These are phyloP conservation scores for Petrophora chlorosata DNA, from an alignment of 2,888 invertebrate species.

Conservation along the genomic window DNA sequence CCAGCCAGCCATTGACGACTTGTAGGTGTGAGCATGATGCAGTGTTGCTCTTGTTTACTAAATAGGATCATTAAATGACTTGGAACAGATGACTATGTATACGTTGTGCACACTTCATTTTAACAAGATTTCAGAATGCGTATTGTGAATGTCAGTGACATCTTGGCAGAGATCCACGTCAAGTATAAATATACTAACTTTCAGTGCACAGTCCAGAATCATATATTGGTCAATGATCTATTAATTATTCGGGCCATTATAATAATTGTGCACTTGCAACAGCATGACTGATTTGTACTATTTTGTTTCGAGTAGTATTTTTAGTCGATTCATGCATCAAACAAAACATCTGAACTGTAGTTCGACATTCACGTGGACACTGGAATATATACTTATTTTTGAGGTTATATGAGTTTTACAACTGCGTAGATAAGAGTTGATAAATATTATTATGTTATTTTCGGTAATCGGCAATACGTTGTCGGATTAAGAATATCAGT, in stretches of 20 bases:
- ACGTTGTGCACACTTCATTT: conserved; percentile 50
- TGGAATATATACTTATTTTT: no score
- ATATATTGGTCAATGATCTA: conserved; percentile 71
- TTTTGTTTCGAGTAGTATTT: no score
- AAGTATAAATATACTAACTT: conserved; percentile 78
- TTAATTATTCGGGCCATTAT: conserved; percentile 54
- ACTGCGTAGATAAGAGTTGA: no score
- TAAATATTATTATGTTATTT: no score
- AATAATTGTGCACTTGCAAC: conserved; percentile 35
- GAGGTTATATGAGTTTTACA: no score
- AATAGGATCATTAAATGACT: conserved; percentile 18
- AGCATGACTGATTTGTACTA: no score
- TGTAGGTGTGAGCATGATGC: conserved; percentile 1
- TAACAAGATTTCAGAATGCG: conserved; percentile 63
- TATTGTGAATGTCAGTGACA: conserved; percentile 70
- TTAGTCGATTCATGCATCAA: no score
- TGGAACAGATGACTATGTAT: conserved; percentile 36
- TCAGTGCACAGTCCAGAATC: conserved; percentile 70
- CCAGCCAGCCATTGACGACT: no score
- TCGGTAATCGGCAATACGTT: no score
- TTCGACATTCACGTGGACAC: no score
- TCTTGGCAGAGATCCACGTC: conserved; percentile 76
- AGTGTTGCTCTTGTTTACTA: conserved; percentile 11
- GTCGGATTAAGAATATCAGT: no score
- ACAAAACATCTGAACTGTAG: no score